Percentiles rank a stretch among this genome's conserved stretches.
Conservation (phyloP, 2,888 invertebrate species). For the Xanthorhoe spadicearia region DNA sequence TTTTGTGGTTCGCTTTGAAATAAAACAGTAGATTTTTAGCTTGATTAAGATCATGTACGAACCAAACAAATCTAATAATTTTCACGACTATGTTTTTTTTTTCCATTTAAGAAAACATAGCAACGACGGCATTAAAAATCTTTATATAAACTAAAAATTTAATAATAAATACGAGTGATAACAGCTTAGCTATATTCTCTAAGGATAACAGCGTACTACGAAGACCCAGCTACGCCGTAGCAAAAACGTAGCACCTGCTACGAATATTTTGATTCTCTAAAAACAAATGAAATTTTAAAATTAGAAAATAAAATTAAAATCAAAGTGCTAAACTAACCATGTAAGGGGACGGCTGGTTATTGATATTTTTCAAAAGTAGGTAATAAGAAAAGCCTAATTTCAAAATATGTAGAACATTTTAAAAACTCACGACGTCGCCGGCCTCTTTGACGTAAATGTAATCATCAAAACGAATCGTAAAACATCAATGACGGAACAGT, state of each 20-base stretch:
- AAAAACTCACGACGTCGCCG: not conserved
- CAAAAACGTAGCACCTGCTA: constrained; percentile 12
- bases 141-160: not conserved
- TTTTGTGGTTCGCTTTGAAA: no score
- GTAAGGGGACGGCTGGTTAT: not conserved
- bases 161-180: not conserved
- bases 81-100: no score
- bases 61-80: no score
- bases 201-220: constrained; percentile 10
- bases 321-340: no score
- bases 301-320: not conserved
- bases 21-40: no score
- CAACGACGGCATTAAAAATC: no score
- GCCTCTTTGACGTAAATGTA: not conserved
- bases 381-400: no score
- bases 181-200: no score
- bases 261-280: not conserved
- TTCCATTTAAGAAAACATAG: no score
- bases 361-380: no score
- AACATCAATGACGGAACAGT: constrained; percentile 40
- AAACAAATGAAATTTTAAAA: not conserved
- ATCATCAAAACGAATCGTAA: constrained; percentile 33
- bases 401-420: no score
- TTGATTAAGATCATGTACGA: no score
- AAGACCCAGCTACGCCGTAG: constrained; percentile 28